Conservation (phyloP, 2,113 vertebrate species). For the Dicerorhinus sumatrensis region DNA sequence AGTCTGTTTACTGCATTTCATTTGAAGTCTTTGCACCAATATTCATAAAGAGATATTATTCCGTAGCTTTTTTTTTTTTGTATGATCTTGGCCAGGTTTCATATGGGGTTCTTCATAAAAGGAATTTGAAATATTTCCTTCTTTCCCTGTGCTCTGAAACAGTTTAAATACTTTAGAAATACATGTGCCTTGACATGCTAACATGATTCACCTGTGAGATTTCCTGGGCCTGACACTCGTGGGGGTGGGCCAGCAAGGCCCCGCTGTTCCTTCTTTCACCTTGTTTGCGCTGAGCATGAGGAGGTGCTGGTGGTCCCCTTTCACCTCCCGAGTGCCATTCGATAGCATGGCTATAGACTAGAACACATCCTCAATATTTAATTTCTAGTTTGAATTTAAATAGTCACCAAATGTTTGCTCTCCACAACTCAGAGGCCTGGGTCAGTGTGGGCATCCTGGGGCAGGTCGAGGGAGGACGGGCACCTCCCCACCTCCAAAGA, state of each 20-base stretch:
- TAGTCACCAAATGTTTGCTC: not conserved
- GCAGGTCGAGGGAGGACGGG: no score
- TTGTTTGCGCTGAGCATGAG: not conserved
- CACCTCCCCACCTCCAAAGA: not conserved
- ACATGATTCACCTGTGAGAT: not conserved
- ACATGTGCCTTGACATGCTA: not conserved
- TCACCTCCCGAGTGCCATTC: rapidly evolving
- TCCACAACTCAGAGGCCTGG: not conserved
- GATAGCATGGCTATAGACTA: rapidly evolving
- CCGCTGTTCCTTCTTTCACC: not conserved
- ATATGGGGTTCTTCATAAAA: not conserved
- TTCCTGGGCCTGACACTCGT: not conserved
- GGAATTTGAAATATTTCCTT: constrained; percentile 5
- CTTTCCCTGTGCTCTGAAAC: not conserved
- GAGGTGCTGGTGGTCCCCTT: not conserved
- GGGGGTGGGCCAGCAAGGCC: not conserved
- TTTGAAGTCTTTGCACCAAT: not conserved
- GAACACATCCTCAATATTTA: not conserved
- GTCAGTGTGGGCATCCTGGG: not conserved
- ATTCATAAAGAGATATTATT: not conserved
- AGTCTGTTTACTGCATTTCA: not conserved
- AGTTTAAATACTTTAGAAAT: not conserved
- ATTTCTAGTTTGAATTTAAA: not conserved
- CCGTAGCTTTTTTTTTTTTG: not conserved
- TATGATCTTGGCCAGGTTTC: not conserved